phyloP scores from a whole-genome alignment of 2,888 invertebrate genomes.

The Callinectes sapidus region DNA sequence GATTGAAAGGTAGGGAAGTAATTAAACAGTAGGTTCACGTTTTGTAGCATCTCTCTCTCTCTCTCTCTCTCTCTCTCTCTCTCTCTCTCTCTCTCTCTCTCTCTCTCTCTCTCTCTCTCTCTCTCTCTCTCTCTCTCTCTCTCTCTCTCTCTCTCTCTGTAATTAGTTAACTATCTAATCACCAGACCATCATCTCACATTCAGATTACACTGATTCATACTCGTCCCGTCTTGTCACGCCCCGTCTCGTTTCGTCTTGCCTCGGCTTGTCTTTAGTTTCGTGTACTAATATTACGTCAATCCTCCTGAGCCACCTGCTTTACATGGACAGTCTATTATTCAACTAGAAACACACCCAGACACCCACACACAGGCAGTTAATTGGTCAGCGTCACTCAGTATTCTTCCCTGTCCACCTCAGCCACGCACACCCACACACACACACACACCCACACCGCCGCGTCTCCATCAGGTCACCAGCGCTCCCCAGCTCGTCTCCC shows the following conservation, averaged over 20 bases:
- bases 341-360: not conserved
- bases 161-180: not conserved
- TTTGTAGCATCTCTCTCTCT: not conserved
- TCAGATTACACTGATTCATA: too few relatives aligned
- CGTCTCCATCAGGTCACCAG: not conserved
- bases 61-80: conserved; percentile 16
- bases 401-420: not conserved
- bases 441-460: not conserved
- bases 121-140: not conserved
- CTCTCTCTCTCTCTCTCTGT: not conserved
- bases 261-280: not conserved
- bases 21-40: not conserved
- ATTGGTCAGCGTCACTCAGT: not conserved
- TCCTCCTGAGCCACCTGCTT: not conserved
- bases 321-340: not conserved
- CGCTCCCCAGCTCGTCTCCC: not conserved
- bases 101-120: not conserved
- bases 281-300: not conserved
- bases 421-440: not conserved
- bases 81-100: not conserved
- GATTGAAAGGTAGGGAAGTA: not conserved
- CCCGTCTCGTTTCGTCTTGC: not conserved
- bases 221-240: not conserved
- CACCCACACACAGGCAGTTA: not conserved
- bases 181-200: too few relatives aligned